Base-by-base conservation (phyloP, 2,888 invertebrate genomes). In the Diaphora mendica region DNA sequence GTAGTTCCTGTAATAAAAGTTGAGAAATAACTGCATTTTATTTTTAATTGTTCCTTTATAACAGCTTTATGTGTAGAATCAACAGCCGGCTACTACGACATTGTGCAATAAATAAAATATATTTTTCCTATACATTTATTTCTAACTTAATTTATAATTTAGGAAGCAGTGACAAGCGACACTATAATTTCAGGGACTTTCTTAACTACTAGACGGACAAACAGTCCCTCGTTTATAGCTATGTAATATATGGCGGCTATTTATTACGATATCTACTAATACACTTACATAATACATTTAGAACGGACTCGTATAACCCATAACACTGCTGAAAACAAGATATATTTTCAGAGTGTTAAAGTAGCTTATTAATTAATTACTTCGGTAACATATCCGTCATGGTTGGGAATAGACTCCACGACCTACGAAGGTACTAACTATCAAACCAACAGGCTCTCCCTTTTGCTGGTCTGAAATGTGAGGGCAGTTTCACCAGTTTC, bases 41-140 rank as follows among this genome's bases (percentile, higher is more conserved):
- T 26, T 15, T 51, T 9, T 39, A 11, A 39, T 30, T 26, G 39
- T 39, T 39, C 39, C 9, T 39, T 11, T 39, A 33, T 33, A 59
- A 33, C 64, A 5, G 20, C 30, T 30, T 33, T 2, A 70, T 23
- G 44, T n/a, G 33, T 51, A 35, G n/a, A 39, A 70, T 66, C 30
- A 30, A 71, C 30, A 71, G 55, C 13, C 71, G 51, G 71, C 3
- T 51, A 23, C 35, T 48, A 48, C 48, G 33, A 62, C 8, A 64
- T 75, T 72, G 74, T 80, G 76, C 76, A 72, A 70, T 76, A 80
- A 80, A 72, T 78, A 74, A 62, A 71, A 70, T 73, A 73, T 69
- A 73, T 65, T 48, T 71, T 42, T 66, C 64, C 48, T 26, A 64
- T 66, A 35, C 48, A 73, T 73, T 73, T 39, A 72, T 51, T 68